These are phyloP conservation scores for Actinernus sp. DNA, from an alignment of 92 coral and sea anemone genomes.

Conservation along the genomic window DNA sequence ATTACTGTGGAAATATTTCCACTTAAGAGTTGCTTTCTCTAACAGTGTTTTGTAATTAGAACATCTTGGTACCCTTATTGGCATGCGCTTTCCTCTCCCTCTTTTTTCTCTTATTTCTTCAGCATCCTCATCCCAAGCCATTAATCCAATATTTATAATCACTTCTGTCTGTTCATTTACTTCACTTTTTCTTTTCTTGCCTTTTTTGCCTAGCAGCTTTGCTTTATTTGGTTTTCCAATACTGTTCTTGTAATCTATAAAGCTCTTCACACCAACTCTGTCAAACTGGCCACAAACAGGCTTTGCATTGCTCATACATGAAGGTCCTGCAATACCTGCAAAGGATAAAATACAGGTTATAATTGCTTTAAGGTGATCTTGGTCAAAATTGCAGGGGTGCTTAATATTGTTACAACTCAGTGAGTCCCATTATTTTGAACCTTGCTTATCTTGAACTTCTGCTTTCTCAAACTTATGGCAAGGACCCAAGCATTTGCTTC, in stretches of 20 bases:
- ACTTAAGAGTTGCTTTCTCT: constrained; percentile 45
- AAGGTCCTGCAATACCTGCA: constrained; percentile 1
- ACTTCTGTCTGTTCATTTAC: constrained; percentile 22
- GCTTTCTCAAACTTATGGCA: too few species aligned
- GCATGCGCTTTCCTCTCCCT: constrained; percentile 38
- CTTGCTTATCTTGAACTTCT: too few species aligned
- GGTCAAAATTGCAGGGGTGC: too few species aligned
- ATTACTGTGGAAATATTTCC: constrained; percentile 55
- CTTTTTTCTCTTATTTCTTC: constrained; percentile 18
- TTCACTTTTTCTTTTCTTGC: constrained; percentile 34
- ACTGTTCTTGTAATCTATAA: constrained; percentile 13
- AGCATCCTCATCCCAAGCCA: constrained; percentile 36
- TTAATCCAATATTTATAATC: constrained; percentile 14
- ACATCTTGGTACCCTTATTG: constrained; percentile 19
- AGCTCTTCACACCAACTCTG: constrained; percentile 10
- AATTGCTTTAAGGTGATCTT: too few species aligned
- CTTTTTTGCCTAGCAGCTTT: constrained; percentile 20
- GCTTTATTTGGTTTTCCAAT: constrained; percentile 30
- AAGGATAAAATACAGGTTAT: too few species aligned
- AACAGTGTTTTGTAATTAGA: constrained; percentile 22
- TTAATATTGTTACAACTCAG: too few species aligned
- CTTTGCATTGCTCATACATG: not conserved
- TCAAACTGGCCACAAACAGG: constrained; percentile 2
- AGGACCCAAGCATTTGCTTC: too few species aligned
- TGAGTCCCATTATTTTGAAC: too few species aligned